These are phyloP conservation scores for Bombus pascuorum DNA, from an alignment of 1,140 invertebrate species.

Conservation along the genomic window DNA sequence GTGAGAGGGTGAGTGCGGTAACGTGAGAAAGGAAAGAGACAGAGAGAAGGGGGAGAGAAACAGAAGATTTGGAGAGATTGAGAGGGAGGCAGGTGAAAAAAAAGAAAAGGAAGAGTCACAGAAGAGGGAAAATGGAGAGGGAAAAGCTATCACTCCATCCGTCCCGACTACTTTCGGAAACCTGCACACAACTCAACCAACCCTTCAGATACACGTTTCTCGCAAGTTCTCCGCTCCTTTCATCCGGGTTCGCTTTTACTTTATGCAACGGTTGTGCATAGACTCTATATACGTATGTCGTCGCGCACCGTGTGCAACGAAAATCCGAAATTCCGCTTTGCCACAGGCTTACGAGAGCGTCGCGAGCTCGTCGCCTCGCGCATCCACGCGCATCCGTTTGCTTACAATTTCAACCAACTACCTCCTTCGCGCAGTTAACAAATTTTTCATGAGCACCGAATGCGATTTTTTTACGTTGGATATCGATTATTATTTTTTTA, in stretches of 20 bases:
- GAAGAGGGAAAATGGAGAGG: not conserved
- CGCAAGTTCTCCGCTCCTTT: constrained; percentile 57
- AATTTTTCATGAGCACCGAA: not conserved
- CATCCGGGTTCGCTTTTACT: constrained; percentile 60
- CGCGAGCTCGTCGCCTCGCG: constrained; percentile 18
- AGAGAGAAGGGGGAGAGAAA: too few relatives aligned
- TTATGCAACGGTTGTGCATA: constrained; percentile 55
- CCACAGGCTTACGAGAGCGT: constrained; percentile 34
- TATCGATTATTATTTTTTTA: too few relatives aligned
- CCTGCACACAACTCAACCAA: constrained; percentile 47
- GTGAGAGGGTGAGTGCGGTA: not conserved
- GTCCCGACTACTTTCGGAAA: constrained; percentile 50
- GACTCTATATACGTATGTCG: constrained; percentile 44
- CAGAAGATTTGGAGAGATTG: not conserved
- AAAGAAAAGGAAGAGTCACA: not conserved
- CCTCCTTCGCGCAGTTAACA: constrained; percentile 1
- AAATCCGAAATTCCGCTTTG: constrained; percentile 62
- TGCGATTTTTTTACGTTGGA: not conserved
- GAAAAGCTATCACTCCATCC: constrained; percentile 54
- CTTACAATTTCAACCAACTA: constrained; percentile 20
- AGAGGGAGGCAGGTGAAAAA: not conserved
- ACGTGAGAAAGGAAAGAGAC: too few relatives aligned
- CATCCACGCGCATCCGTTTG: not conserved
- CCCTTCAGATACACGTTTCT: constrained; percentile 63
- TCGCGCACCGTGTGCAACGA: constrained; percentile 37